Evolutionary conservation across 2,888 invertebrate species (phyloP), one percentile per base, ranked within the genome.

Genomic region (Eupithecia subumbrata): DNA sequence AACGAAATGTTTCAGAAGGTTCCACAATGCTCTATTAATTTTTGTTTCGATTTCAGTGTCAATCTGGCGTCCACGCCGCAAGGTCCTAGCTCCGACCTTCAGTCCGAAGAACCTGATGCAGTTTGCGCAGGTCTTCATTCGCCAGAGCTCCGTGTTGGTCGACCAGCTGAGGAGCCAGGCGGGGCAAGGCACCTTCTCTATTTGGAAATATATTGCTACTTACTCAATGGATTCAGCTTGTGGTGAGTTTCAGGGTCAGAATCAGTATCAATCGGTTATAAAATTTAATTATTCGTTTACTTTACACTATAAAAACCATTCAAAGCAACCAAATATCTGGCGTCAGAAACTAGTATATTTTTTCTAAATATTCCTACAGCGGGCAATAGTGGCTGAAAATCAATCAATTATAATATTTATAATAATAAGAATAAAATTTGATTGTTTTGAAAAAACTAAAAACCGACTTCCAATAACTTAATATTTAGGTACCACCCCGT

Each of bases 31-130:
- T 56, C 22, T 12, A 22, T 22, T 8, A n/a, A 22, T n/a, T 1
- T 34, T 64, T 64, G 8, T 64, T 34, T 8, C 18, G 22, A 71
- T 74, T 80, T 7, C 78, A 89, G 90, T 87, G 5, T 77, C 85
- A 45, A 86, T 88, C 16, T 90, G 90, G 90, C 86, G 88, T 18
- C 85, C 86, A 5, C 87, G 90, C 18, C 88, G 90, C 3, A 90
- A 89, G 64, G 74, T 87, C 22, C 69, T 90, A 1, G 84, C 86
- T 1, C 87, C 89, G 3, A 84, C 85, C 3, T 88, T 90, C 74
- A 83, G 83, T 0, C 83, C 82, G 0, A 88, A 85, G 72, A 86
- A 87, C 60, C 76, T 89, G 14, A 78, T 83, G 14, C 81, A 82
- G 22, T 89, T 87, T 66, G 78, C 82, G 4, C 76, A 83, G 2